Evolutionary conservation across 2,888 invertebrate species (phyloP).

Genomic region (Hoplodrina ambigua): DNA sequence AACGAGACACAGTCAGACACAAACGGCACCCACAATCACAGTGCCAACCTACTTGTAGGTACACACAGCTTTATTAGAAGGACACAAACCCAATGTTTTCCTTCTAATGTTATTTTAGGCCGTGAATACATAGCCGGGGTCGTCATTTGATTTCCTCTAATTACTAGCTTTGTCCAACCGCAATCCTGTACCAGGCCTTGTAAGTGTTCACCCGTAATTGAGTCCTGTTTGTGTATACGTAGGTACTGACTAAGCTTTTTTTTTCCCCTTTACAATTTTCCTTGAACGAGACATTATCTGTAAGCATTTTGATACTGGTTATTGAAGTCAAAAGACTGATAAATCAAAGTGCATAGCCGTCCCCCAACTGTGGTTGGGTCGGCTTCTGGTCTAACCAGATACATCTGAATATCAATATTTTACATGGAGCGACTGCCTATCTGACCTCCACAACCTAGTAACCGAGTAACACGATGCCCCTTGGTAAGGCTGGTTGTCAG

Average conservation of each 20-base stretch:
- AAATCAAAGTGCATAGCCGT: too few relatives aligned
- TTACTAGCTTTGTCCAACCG: constrained; percentile 59
- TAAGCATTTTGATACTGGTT: background rate
- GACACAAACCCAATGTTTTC: constrained; percentile 63
- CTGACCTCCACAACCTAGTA: too few relatives aligned
- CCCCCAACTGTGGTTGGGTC: too few relatives aligned
- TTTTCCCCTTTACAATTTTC: constrained; percentile 33
- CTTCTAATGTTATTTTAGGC: constrained; percentile 67
- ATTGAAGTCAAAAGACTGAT: too few relatives aligned
- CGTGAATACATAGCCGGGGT: constrained; percentile 57
- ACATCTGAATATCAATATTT: too few relatives aligned
- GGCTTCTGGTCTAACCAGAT: too few relatives aligned
- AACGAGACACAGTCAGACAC: background rate
- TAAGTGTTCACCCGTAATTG: constrained; percentile 56
- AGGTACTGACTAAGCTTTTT: constrained; percentile 9
- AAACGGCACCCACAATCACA: background rate
- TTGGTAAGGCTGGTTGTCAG: too few relatives aligned
- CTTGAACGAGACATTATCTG: constrained; percentile 16
- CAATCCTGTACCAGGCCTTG: constrained; percentile 48
- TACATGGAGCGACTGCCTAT: too few relatives aligned
- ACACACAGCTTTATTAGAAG: constrained; percentile 42
- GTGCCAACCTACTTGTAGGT: constrained; percentile 25
- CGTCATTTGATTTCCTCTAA: constrained; percentile 63
- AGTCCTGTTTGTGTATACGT: constrained; percentile 28
- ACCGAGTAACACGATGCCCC: too few relatives aligned